Evolutionary conservation across 2,113 vertebrate species (phyloP).

Genomic region (Aegypius monachus): DNA sequence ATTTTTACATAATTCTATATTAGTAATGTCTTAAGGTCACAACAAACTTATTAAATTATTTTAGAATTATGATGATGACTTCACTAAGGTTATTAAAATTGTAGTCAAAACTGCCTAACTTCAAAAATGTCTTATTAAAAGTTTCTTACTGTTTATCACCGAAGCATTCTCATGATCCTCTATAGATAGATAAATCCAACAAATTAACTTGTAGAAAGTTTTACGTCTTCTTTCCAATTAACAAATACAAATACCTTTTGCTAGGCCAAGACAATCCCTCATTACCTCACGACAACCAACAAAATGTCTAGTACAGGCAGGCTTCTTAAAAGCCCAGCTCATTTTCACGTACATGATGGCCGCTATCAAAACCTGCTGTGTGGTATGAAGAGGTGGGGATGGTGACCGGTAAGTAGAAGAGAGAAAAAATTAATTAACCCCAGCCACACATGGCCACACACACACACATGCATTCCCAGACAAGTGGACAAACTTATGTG

Average conservation of each 20-base stretch:
- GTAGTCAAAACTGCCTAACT: neutral
- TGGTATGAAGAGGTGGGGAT: neutral
- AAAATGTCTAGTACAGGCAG: neutral
- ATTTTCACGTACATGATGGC: neutral
- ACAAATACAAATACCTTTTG: neutral
- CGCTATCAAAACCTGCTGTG: neutral
- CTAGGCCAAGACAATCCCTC: neutral
- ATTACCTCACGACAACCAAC: neutral
- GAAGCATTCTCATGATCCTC: neutral
- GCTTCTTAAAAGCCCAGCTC: neutral
- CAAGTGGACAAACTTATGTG: neutral
- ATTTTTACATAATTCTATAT: neutral
- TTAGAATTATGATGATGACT: neutral
- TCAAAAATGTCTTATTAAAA: neutral
- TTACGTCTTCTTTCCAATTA: neutral
- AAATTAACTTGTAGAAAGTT: neutral
- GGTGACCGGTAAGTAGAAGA: neutral
- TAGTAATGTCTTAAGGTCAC: neutral
- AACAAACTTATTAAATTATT: neutral
- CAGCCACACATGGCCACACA: neutral
- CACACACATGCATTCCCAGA: neutral
- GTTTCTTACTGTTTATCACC: neutral
- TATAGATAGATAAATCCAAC: neutral
- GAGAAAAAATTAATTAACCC: neutral
- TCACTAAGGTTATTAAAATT: neutral